Base-by-base conservation (phyloP, 2,113 vertebrate genomes). In the Callocephalon fimbriatum region DNA sequence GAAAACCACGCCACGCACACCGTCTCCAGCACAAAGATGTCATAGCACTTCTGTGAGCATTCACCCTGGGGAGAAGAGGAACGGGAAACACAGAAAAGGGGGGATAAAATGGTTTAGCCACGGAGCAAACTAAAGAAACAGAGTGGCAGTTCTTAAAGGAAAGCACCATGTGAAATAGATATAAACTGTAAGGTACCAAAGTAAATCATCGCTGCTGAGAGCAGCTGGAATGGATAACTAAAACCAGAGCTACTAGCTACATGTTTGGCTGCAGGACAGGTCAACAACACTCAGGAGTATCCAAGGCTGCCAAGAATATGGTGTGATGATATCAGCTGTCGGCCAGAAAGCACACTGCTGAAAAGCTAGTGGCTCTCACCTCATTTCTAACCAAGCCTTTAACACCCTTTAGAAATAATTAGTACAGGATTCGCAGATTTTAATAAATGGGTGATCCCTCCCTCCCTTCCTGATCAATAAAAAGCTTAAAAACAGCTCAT, bases 1-100 rank as follows among this genome's bases (percentile, higher is more conserved):
- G 99, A 99, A 97, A 99, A 99, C 99, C 99, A 99, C 9, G 98
- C 99, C 73, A 99, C 99, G 1, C 99, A 99, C 94, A 99, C 98
- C 0, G 99, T 99, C 98, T 99, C 99, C 98, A 99, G 97, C 91
- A 99, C 99, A 53, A 99, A 99, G 95, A 99, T 99, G 98, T 98
- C 98, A 35, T 98, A 98, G 97, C 99, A 99, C 93, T 98, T 99
- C 89, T 26, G 98, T 53, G 99, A 99, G 97, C 99, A 99, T 96
- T 99, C 99, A 4, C 99, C 99, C 99, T 99, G 97, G 16, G 70
- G 40, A 61, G n/a, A 53, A 70, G 68, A 63, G 70, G 76, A 86
- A 66, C 0, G 0, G 53, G 45, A 63, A 72, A 94, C 76, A 93
- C 70, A 67, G 31, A 37, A 68, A 86, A 70, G 12, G 25, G 18